Evolutionary conservation across 2,888 invertebrate genomes (phyloP).

Genomic region (Melinaea marsaeus): DNA sequence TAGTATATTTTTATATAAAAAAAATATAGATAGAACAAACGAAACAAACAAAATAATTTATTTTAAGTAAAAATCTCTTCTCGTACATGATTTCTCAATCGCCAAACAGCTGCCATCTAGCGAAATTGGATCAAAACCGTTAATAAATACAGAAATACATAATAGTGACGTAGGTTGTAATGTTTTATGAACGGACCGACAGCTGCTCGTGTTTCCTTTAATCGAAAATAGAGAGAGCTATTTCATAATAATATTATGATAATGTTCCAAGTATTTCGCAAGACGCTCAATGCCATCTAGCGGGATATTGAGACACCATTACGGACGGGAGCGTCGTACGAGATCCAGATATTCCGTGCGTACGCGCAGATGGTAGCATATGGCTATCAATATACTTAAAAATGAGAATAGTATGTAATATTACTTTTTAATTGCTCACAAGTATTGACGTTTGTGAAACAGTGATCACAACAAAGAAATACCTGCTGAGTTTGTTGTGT

Average conservation of each 20-base stretch:
- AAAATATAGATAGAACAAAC: background rate
- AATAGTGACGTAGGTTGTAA: constrained; percentile 6
- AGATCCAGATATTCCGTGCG: constrained; percentile 19
- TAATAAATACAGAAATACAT: constrained; percentile 10
- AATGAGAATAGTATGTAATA: background rate
- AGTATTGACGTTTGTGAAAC: no score
- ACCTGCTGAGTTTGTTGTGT: no score
- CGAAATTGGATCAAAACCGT: constrained; percentile 12
- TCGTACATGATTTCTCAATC: background rate
- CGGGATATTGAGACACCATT: constrained; percentile 18
- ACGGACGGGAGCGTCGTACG: constrained; percentile 20
- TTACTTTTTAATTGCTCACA: no score
- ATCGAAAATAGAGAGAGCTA: constrained; percentile 12
- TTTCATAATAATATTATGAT: constrained; percentile 21
- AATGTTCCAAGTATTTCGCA: constrained; percentile 19
- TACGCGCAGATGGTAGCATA: constrained; percentile 6
- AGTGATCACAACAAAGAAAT: no score
- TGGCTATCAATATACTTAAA: background rate
- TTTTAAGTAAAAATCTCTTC: background rate
- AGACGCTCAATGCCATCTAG: constrained; percentile 25
- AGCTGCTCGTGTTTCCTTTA: constrained; percentile 10
- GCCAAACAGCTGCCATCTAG: constrained; percentile 19
- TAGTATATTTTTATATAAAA: background rate
- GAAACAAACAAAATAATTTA: background rate
- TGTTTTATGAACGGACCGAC: constrained; percentile 4